phyloP scores from a whole-genome alignment of 2,888 invertebrate species.

The Phyllotreta striolata region DNA sequence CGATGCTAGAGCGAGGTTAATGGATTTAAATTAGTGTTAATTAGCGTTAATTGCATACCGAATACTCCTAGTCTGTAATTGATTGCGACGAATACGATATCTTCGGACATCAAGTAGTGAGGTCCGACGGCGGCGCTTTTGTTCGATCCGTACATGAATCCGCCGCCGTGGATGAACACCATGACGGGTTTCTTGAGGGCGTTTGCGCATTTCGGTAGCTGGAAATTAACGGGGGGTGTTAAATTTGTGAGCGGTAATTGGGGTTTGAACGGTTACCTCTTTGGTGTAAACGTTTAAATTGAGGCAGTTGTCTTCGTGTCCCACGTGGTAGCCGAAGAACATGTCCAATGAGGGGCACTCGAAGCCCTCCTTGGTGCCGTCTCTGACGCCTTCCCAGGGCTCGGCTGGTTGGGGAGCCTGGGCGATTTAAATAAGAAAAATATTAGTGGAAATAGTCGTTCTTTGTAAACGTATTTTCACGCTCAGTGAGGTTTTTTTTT shows the following conservation, averaged over 20 bases:
- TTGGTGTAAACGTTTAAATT: constrained; percentile 63
- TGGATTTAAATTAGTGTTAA: background rate
- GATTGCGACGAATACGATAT: constrained; percentile 56
- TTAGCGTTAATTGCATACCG: constrained; percentile 51
- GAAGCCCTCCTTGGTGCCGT: constrained; percentile 56
- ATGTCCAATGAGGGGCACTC: constrained; percentile 51
- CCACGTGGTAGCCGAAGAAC: constrained; percentile 57
- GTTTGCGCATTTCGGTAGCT: constrained; percentile 37
- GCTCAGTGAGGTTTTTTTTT: background rate
- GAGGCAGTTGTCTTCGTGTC: constrained; percentile 64
- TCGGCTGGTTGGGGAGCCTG: constrained; percentile 57
- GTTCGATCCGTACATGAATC: constrained; percentile 55
- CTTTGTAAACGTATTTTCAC: background rate
- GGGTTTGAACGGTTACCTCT: constrained; percentile 46
- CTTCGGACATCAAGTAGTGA: constrained; percentile 56
- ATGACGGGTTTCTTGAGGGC: constrained; percentile 55
- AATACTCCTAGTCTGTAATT: constrained; percentile 59
- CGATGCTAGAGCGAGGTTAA: background rate
- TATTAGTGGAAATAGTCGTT: too few species aligned
- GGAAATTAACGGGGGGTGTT: background rate
- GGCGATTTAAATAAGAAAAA: too few species aligned
- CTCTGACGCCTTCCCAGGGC: constrained; percentile 55
- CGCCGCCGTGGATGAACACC: constrained; percentile 62
- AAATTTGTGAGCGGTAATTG: background rate
- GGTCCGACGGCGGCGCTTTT: constrained; percentile 54